Evolutionary conservation across 2,888 invertebrate species (phyloP), one percentile per base, ranked within the genome.

Genomic region (Cryptus armator): DNA sequence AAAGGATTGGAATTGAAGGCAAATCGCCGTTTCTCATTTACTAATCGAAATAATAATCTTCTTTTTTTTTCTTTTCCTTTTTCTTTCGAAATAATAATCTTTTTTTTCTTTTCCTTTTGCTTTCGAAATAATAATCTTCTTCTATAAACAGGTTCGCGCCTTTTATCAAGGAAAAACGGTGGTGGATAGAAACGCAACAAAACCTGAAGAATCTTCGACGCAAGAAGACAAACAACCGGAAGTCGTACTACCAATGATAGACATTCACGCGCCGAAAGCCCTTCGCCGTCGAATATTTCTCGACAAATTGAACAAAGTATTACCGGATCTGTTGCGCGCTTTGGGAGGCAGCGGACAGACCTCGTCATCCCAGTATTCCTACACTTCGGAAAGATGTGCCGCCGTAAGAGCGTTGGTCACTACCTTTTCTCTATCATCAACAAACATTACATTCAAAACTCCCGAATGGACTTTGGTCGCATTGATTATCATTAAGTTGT

Each of bases 371-470:
- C 87, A 88, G 53, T 87, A 84, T 80, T 83, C 79, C n/a, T 90
- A 91, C 67, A 90, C 84, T 19, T 82, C 86, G 68, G 87, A 90
- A 88, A 89, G 84, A 82, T 87, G 81, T 64, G 81, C 87, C 43
- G 77, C 87, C 19, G 85, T 92, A 4, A 93, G 92, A 86, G 88
- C 89, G 68, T 93, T 97, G 72, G 95, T 96, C 0, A 95, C 95
- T 86, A 96, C 96, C 44, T 96, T 97, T 90, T 95, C 95, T 86
- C 94, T 97, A 68, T 95, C 95, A 88, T 95, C 97, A 0, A 94
- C 96, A 88, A 97, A 97, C 91, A 96, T 97, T 46, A 95, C 96
- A 90, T 96, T 97, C 90, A 96, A 96, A 92, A 96, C 96, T 0
- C 94, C 95, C 14, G 96, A 97, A 89, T 97, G 97, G 97, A 96